Conservation (phyloP, 2,888 invertebrate species). For the Oscheius onirici region DNA sequence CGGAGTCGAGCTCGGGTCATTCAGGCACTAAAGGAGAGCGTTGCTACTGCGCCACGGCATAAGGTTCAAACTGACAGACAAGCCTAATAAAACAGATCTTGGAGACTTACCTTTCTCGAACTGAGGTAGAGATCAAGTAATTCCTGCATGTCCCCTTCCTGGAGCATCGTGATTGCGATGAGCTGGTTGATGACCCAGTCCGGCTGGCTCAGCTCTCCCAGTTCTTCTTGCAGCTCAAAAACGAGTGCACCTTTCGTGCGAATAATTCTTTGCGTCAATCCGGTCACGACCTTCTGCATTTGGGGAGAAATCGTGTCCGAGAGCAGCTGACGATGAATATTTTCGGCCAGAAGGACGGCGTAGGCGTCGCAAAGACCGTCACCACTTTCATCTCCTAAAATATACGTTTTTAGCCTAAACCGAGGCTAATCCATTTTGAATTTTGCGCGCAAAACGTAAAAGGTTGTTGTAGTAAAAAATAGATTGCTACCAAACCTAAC, state of each 20-base stretch:
- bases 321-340: conserved; percentile 58
- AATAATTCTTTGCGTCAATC: conserved; percentile 39
- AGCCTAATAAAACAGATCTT: too few species aligned
- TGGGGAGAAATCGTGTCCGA: conserved; percentile 47
- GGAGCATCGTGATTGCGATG: conserved; percentile 56
- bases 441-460: too few species aligned
- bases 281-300: conserved; percentile 43
- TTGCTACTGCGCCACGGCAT: too few species aligned
- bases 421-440: too few species aligned
- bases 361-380: conserved; percentile 65
- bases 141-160: conserved; percentile 52
- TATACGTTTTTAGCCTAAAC: neutral
- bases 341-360: conserved; percentile 62
- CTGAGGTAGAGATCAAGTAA: conserved; percentile 61
- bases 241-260: conserved; percentile 32
- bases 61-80: too few species aligned
- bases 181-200: conserved; percentile 65
- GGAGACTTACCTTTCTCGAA: conserved; percentile 51
- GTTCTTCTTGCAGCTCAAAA: conserved; percentile 35
- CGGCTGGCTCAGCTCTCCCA: conserved; percentile 42
- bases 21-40: too few species aligned
- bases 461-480: too few species aligned
- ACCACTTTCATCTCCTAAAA: conserved; percentile 34
- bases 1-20: too few species aligned
- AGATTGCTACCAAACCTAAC: too few species aligned